A percentile compares a stretch with the other conserved stretches of the same genome.
Evolutionary conservation across 2,888 invertebrate species (phyloP).

Genomic region (Melanostoma scalare): DNA sequence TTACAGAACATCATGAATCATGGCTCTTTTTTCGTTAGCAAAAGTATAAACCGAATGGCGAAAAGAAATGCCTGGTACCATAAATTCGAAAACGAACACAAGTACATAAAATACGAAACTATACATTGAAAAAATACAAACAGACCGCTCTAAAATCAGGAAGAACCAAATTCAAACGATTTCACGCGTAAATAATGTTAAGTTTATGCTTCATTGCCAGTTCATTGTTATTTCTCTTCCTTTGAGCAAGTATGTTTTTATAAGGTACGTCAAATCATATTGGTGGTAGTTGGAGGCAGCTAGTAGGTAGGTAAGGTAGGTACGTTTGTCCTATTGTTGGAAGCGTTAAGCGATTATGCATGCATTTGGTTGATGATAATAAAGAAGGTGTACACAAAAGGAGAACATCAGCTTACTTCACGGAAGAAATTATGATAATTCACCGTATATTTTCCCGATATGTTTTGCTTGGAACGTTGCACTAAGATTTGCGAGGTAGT

Average conservation of each 20-base stretch:
- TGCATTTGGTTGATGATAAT: conserved; percentile 61
- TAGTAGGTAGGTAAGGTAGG: conserved; percentile 8
- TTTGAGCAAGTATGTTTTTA: conserved; percentile 25
- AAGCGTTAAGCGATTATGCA: conserved; percentile 66
- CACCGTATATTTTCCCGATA: conserved; percentile 46
- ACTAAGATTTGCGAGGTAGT: conserved; percentile 15
- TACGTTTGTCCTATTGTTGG: conserved; percentile 40
- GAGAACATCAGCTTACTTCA: conserved; percentile 53
- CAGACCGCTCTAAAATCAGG: conserved; percentile 17
- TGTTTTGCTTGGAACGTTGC: conserved; percentile 28
- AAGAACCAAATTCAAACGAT: conserved; percentile 51
- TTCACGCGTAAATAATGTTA: conserved; percentile 63
- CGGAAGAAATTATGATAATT: conserved; percentile 53
- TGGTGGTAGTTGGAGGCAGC: conserved; percentile 36
- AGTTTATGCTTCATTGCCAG: conserved; percentile 61
- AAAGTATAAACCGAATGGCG: conserved; percentile 20
- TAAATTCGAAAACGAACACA: conserved; percentile 46
- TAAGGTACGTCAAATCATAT: conserved; percentile 35
- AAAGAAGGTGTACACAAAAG: conserved; percentile 48
- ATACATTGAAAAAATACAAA: not conserved
- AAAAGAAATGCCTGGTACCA: conserved; percentile 34
- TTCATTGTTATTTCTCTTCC: conserved; percentile 50
- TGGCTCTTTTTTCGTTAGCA: conserved; percentile 22
- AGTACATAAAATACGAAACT: not conserved
- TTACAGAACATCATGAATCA: conserved; percentile 23